Base-by-base conservation (phyloP, 92 coral and sea anemone species). In the Heteractis magnifica region DNA sequence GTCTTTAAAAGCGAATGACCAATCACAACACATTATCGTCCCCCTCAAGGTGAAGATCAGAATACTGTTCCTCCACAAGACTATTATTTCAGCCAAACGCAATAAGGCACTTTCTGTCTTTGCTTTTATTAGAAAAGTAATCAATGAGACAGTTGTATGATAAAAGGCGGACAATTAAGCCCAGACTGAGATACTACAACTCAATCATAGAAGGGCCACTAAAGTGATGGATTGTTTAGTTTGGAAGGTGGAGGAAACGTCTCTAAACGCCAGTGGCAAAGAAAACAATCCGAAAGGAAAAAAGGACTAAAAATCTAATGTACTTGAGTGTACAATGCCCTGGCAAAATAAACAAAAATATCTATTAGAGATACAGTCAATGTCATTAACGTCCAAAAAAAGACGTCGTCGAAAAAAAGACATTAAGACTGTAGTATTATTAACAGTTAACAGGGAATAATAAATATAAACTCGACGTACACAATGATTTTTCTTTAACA, bases 221-320 rank as follows among this genome's bases (percentile, higher is more conserved):
- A 68, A 62, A 68, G 73, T 68, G 49, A 68, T 68, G 73, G 73
- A 4, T 68, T 68, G 73, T 68, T 68, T 68, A 14, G 73, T 68
- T 68, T 68, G 73, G 4, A 4, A 20, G 15, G 3, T 7, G 23
- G 49, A 68, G 73, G 73, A 68, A 68, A 68, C 23, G 50, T 68
- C 26, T 23, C 23, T 68, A 7, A 68, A 68, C 73, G 73, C 73
- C 73, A 68, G 73, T 68, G 73, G 73, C 73, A 23, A 68, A 68
- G 73, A 68, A 68, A 68, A 68, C 73, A 68, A 20, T 6, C 16
- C 49, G 14, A 68, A 48, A 21, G 14, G 26, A 23, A 68, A 20
- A 20, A 21, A 20, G 48, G 49, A 21, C 50, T 8, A 20, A 41
- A 18, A 48, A 68, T 68, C 23, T 68, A 20, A 20, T 53, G 9